Conservation (phyloP, 2,113 vertebrate genomes). For the Pitta sordida region DNA sequence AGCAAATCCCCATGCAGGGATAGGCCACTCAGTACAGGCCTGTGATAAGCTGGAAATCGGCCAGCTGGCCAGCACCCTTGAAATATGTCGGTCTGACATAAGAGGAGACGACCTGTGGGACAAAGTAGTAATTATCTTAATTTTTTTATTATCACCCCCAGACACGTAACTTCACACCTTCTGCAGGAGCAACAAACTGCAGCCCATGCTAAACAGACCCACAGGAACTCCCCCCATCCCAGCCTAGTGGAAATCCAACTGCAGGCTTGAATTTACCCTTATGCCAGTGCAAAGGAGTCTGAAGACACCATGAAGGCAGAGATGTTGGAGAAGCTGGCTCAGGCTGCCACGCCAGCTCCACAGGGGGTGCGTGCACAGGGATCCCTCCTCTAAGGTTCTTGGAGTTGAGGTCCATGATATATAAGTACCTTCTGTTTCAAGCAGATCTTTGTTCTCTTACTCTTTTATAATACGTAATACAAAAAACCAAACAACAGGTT, state of each 20-base stretch:
- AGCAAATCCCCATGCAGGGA: not conserved
- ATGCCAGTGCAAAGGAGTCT: not conserved
- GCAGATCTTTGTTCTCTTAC: not conserved
- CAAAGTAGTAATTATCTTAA: not conserved
- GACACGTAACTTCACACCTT: not conserved
- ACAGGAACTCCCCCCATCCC: not conserved
- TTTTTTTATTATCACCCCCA: not conserved
- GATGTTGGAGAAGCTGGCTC: rapidly evolving
- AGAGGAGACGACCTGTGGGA: not conserved
- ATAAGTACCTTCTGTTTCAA: not conserved
- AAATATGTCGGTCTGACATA: not conserved
- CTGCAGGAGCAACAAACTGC: not conserved
- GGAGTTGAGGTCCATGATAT: not conserved
- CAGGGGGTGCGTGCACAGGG: rapidly evolving
- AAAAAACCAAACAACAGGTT: not conserved
- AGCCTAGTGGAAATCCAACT: not conserved
- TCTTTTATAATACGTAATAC: not conserved
- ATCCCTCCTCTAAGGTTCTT: not conserved
- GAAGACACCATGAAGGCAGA: not conserved
- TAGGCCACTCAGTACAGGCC: not conserved
- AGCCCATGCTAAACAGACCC: not conserved
- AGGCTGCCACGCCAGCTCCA: not conserved
- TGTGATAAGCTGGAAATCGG: not conserved
- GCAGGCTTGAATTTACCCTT: not conserved
- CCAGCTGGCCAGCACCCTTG: not conserved